Conservation (phyloP, 2,797 vertebrate genomes). For the Linurgus olivaceus region DNA sequence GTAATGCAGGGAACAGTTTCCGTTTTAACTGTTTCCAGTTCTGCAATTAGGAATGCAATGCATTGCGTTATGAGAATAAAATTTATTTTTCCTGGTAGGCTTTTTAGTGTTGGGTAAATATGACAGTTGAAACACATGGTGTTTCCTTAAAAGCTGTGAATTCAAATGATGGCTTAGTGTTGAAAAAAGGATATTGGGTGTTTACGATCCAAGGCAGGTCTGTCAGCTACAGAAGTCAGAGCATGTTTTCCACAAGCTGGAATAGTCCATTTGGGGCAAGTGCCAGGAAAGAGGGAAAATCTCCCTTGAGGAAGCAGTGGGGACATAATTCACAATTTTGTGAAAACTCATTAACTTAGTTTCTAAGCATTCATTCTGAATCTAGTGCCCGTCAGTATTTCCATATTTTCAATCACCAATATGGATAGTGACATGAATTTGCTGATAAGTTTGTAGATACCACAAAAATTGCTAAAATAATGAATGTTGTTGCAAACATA, state of each 20-base stretch:
- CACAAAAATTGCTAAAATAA: not conserved
- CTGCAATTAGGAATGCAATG: not conserved
- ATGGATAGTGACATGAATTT: not conserved
- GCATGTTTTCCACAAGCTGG: not conserved
- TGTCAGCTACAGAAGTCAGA: not conserved
- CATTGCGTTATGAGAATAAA: not conserved
- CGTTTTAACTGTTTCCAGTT: constrained; percentile 2
- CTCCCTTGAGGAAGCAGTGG: not conserved
- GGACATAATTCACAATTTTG: not conserved
- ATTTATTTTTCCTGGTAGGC: constrained; percentile 13
- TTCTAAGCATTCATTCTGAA: not conserved
- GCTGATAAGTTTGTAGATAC: not conserved
- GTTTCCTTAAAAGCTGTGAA: constrained; percentile 55
- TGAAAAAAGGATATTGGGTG: constrained; percentile 3
- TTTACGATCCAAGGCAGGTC: not conserved
- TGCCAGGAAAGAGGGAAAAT: not conserved
- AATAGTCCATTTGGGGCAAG: not conserved
- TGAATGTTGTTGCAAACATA: not conserved
- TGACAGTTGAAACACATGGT: constrained; percentile 24
- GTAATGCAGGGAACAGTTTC: not conserved
- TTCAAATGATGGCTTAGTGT: not conserved
- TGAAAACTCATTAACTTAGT: not conserved
- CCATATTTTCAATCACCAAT: not conserved
- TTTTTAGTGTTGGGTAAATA: constrained; percentile 29
- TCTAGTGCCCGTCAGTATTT: not conserved